Base-by-base conservation (phyloP, 23 tunicate species). In the Trididemnum nubilum region DNA sequence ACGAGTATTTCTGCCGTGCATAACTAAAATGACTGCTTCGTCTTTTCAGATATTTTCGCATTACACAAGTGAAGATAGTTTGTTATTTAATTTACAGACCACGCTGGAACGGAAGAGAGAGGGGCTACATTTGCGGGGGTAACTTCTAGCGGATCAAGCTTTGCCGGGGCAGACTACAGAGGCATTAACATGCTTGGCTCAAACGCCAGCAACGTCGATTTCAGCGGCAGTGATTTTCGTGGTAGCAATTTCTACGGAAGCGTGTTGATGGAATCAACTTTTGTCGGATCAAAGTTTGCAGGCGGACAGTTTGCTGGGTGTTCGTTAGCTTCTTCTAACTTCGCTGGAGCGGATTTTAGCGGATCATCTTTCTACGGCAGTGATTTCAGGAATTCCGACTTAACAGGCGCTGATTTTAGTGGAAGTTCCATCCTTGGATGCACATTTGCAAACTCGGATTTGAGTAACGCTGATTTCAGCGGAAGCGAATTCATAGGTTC, bases 341-440 rank as follows among this genome's bases (percentile, higher is more conserved):
- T 69, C 4, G 38, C 2, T 9, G 74, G 74, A 5, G 36, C 74
- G 12, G 74, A 69, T 69, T 69, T 69, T 31, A 69, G 74, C 32
- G 74, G 74, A 21, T 69, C 74, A 30, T 3, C 36, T 9, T 69
- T 69, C 26, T n/a, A 69, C 36, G 74, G 74, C 29, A 5, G 22
- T 31, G 74, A 69, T n/a, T 69, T 69, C 38, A 31, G 74, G 9
- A 4, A 7, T 15, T 69, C 74, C 2, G 36, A 28, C 9, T 69
- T 31, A 7, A 31, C 37, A 4, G 39, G 74, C 5, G 74, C 74
- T 21, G 74, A 69, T 69, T 69, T 69, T 69, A 27, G 37, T 4
- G 74, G 74, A 12, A 69, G 74, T 31, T 31, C 5, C n/a, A 15
- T 69, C 4, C 7, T 28, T 33, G 74, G 38, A 3, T 5, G 39